Conservation (phyloP, 2,797 vertebrate genomes). For the Propithecus perrieri region DNA sequence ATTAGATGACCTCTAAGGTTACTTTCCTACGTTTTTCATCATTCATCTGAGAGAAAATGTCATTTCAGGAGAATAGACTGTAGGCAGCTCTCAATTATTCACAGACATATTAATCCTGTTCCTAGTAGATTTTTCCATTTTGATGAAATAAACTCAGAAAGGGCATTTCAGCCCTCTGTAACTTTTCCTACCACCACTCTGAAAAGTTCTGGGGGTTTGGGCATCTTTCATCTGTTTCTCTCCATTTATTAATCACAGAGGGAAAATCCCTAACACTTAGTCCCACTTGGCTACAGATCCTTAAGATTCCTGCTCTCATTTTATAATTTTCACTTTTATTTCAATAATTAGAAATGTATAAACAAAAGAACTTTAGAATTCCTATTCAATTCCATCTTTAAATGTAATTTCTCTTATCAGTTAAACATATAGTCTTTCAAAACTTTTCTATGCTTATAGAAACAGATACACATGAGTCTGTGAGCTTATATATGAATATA, state of each 20-base stretch:
- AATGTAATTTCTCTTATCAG: background rate
- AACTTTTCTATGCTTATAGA: background rate
- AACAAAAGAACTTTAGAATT: background rate
- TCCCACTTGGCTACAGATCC: background rate
- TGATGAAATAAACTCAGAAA: conserved; percentile 34
- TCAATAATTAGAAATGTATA: background rate
- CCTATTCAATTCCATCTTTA: background rate
- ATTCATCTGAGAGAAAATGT: conserved; percentile 3
- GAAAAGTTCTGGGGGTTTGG: background rate
- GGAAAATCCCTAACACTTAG: background rate
- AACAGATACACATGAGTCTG: background rate
- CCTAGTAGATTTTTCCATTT: conserved; percentile 34
- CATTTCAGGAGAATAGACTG: conserved; percentile 40
- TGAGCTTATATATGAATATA: background rate
- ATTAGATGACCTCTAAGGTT: conserved; percentile 44
- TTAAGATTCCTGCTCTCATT: background rate
- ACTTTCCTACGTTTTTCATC: conserved; percentile 43
- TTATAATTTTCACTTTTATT: background rate
- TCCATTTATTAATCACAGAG: background rate
- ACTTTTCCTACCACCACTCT: background rate
- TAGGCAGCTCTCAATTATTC: conserved; percentile 27
- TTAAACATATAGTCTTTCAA: background rate
- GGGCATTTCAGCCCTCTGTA: background rate
- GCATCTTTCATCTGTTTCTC: background rate
- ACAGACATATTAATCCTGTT: conserved; percentile 21